Evolutionary conservation across 2,888 invertebrate genomes (phyloP).

Genomic region (Eilema sororculum): DNA sequence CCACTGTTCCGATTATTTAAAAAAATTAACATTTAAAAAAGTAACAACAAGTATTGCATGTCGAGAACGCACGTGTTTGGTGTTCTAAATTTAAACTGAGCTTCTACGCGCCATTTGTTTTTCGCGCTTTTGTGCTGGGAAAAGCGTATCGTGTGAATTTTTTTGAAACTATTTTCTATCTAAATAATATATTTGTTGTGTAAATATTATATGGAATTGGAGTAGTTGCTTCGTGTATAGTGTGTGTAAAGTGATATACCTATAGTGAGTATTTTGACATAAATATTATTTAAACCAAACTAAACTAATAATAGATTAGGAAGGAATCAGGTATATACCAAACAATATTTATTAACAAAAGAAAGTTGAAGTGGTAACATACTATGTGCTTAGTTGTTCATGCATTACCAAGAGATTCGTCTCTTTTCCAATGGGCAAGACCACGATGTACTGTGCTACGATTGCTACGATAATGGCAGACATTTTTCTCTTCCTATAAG

Average conservation of each 20-base stretch:
- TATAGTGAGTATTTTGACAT: slow-evolving; percentile 60
- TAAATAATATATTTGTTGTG: slow-evolving; percentile 26
- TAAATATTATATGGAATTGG: slow-evolving; percentile 27
- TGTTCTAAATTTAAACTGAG: slow-evolving; percentile 71
- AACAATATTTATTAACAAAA: too few relatives aligned
- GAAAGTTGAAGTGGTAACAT: too few relatives aligned
- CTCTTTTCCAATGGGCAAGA: too few relatives aligned
- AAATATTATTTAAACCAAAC: not conserved
- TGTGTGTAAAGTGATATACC: slow-evolving; percentile 47
- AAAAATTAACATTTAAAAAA: slow-evolving; percentile 38
- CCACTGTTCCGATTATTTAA: slow-evolving; percentile 54
- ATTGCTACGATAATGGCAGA: too few relatives aligned
- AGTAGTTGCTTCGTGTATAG: slow-evolving; percentile 45
- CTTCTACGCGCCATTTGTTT: slow-evolving; percentile 57
- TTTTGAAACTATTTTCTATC: slow-evolving; percentile 16
- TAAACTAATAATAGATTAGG: not conserved
- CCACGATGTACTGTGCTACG: too few relatives aligned
- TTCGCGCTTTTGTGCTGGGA: slow-evolving; percentile 56
- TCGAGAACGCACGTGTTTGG: slow-evolving; percentile 55
- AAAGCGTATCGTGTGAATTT: slow-evolving; percentile 34
- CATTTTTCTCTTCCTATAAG: not conserved
- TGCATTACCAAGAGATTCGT: too few relatives aligned
- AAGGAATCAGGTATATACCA: not conserved
- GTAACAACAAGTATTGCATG: slow-evolving; percentile 39
- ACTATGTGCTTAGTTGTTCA: too few relatives aligned